phyloP scores from a whole-genome alignment of 2,888 invertebrate genomes.

The Apamea crenata region DNA sequence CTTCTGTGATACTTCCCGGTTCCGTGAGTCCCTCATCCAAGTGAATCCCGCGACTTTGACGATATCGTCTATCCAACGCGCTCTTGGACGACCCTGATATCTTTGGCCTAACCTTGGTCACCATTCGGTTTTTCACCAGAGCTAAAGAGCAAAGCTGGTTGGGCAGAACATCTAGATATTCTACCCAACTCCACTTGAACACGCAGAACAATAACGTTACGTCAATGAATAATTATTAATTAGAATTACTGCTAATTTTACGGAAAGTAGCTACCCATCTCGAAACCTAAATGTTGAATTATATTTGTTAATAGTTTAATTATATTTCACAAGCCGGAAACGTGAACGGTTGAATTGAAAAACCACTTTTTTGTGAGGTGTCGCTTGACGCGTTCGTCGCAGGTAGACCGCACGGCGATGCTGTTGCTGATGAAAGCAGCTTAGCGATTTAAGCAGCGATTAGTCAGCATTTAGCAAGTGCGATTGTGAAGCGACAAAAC shows the following conservation, averaged over 20 bases:
- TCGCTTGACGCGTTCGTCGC: conserved; percentile 36
- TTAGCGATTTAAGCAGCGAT: conserved; percentile 72
- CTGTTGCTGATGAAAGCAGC: conserved; percentile 51
- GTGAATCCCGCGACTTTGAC: background rate
- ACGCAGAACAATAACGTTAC: conserved; percentile 1
- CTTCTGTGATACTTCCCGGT: background rate
- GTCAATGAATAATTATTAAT: conserved; percentile 1
- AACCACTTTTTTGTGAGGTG: background rate
- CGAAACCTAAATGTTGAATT: background rate
- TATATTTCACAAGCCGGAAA: background rate
- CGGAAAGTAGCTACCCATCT: background rate
- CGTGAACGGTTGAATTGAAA: conserved; percentile 17
- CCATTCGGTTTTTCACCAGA: background rate
- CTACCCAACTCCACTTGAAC: too few species aligned
- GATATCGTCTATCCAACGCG: background rate
- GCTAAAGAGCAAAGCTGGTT: background rate
- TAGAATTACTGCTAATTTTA: background rate
- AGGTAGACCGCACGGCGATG: conserved; percentile 42
- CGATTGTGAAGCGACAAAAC: conserved; percentile 74
- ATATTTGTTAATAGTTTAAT: conserved; percentile 2
- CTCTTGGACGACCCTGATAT: background rate
- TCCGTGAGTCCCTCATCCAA: background rate
- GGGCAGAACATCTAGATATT: too few species aligned
- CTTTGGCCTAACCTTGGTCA: background rate
- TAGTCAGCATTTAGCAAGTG: conserved; percentile 71